A percentile compares a stretch with the other conserved stretches of the same genome.
Evolutionary conservation across 1,140 invertebrate genomes (phyloP).

Genomic region (Hetaerina americana): DNA sequence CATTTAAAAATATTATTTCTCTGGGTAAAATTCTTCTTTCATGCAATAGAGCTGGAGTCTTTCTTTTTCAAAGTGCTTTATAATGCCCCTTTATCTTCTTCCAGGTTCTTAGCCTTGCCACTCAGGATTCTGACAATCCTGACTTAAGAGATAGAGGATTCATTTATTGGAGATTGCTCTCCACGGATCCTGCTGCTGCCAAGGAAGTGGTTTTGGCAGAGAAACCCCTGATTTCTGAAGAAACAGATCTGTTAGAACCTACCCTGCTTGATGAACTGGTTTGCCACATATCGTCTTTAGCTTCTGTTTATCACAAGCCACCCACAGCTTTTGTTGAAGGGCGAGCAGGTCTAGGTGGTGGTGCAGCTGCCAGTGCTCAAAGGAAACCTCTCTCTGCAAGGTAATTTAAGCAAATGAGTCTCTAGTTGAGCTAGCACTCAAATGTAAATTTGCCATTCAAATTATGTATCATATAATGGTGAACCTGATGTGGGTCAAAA

Average conservation of each 20-base stretch:
- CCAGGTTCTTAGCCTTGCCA: slow-evolving; percentile 80
- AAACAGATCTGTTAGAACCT: slow-evolving; percentile 96
- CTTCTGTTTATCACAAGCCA: slow-evolving; percentile 98
- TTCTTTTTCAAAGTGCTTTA: background rate
- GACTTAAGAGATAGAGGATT: slow-evolving; percentile 97
- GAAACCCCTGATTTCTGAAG: slow-evolving; percentile 97
- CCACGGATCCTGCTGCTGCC: slow-evolving; percentile 95
- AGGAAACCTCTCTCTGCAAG: slow-evolving; percentile 36
- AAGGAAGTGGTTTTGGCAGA: slow-evolving; percentile 99
- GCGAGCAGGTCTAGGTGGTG: slow-evolving; percentile 17
- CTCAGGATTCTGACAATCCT: slow-evolving; percentile 98
- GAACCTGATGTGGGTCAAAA: no score
- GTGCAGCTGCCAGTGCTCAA: background rate
- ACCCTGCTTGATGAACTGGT: slow-evolving; percentile 96
- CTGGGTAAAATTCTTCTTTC: no score
- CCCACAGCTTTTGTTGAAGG: slow-evolving; percentile 98
- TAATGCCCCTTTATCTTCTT: background rate
- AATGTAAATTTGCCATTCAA: no score
- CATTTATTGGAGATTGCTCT: slow-evolving; percentile 97
- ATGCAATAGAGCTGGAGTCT: no score
- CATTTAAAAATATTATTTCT: no score
- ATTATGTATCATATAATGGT: no score
- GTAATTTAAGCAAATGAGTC: no score
- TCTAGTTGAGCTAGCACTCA: no score
- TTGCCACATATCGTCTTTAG: slow-evolving; percentile 96